phyloP scores from a whole-genome alignment of 2,888 invertebrate species.

The Epiblema foenella region DNA sequence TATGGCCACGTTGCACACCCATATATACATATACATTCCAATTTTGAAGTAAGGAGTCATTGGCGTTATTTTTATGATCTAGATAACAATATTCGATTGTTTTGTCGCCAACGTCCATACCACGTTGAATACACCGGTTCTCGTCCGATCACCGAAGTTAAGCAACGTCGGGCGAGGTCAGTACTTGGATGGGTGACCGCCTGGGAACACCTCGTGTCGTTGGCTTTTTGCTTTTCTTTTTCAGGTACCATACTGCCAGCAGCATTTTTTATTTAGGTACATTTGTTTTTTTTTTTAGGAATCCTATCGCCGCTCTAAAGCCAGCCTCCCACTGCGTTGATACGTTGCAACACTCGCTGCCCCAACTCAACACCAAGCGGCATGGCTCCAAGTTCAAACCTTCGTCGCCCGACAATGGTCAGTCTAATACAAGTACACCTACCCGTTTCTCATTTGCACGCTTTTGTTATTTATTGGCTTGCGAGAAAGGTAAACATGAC shows the following conservation, averaged over 20 bases:
- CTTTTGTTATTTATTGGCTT: slow-evolving; percentile 34
- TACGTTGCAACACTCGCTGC: slow-evolving; percentile 69
- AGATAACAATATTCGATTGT: not conserved
- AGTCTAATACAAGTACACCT: slow-evolving; percentile 50
- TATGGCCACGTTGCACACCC: too few species aligned
- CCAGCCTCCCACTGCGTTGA: slow-evolving; percentile 79
- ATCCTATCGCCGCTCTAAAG: slow-evolving; percentile 67
- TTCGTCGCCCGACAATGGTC: slow-evolving; percentile 60
- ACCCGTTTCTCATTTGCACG: slow-evolving; percentile 29
- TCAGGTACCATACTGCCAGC: not conserved
- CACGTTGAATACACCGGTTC: slow-evolving; percentile 53
- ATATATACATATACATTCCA: too few species aligned
- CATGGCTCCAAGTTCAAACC: slow-evolving; percentile 54
- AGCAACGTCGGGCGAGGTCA: slow-evolving; percentile 59
- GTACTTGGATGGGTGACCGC: slow-evolving; percentile 54
- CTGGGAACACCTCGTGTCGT: slow-evolving; percentile 51
- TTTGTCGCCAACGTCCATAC: slow-evolving; percentile 49
- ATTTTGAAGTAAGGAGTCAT: too few species aligned
- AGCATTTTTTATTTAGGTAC: slow-evolving; percentile 9
- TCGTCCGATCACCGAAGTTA: slow-evolving; percentile 63
- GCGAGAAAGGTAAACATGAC: slow-evolving; percentile 13
- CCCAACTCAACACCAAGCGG: slow-evolving; percentile 60
- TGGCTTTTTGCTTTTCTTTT: slow-evolving; percentile 45
- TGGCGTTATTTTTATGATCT: not conserved
- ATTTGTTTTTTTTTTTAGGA: slow-evolving; percentile 53